These are phyloP conservation scores for Phengaris alcon DNA, from an alignment of 2,888 invertebrate genomes.

Conservation along the genomic window DNA sequence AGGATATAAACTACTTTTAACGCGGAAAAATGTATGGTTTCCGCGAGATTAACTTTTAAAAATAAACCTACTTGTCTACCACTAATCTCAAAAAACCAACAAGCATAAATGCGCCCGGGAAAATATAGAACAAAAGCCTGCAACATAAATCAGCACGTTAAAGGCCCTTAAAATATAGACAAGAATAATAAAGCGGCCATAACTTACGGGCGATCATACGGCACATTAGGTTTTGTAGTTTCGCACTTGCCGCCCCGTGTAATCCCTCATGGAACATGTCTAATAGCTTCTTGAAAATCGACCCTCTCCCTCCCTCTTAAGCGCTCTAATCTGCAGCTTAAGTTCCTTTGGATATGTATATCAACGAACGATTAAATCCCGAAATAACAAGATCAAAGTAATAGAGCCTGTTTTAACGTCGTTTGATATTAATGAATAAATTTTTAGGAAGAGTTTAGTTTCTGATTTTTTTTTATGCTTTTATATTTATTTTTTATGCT, in stretches of 20 bases:
- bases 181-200: conserved; percentile 33
- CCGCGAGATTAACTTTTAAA: neutral
- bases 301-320: conserved; percentile 16
- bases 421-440: neutral
- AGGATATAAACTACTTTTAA: no score
- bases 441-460: neutral
- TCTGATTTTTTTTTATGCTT: neutral
- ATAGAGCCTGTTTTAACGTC: neutral
- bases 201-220: conserved; percentile 47
- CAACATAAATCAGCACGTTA: neutral
- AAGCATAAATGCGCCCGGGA: neutral
- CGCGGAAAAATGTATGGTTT: neutral
- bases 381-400: neutral
- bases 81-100: neutral
- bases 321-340: conserved; percentile 21
- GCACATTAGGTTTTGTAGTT: conserved; percentile 42
- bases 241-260: conserved; percentile 39
- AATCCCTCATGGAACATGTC: conserved; percentile 37
- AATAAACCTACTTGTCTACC: neutral
- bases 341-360: conserved; percentile 14
- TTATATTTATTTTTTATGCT: no score
- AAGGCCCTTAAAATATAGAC: conserved; percentile 21
- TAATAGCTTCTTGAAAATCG: conserved; percentile 27
- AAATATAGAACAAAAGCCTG: neutral
- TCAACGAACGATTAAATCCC: conserved; percentile 3